A percentile compares a stretch with the other conserved stretches of the same genome.
phyloP scores from a whole-genome alignment of 2,888 invertebrate genomes.

The Athalia cordata region DNA sequence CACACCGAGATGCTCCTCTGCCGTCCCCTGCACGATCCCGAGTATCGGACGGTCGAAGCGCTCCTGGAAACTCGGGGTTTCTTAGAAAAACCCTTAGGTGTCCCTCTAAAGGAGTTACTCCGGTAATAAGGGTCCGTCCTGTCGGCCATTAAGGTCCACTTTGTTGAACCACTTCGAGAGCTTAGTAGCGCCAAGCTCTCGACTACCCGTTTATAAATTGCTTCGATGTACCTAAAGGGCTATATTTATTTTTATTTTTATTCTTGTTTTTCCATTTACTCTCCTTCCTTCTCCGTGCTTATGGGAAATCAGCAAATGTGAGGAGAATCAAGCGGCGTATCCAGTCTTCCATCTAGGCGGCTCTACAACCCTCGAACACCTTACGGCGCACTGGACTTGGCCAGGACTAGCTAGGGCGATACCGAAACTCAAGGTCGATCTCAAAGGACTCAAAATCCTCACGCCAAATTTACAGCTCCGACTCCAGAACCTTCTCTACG shows the following conservation, averaged over 20 bases:
- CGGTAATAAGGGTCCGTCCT: slow-evolving; percentile 73
- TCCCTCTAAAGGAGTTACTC: slow-evolving; percentile 76
- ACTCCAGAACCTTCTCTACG: slow-evolving; percentile 77
- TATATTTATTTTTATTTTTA: neutral
- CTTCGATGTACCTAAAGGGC: neutral
- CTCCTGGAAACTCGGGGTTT: slow-evolving; percentile 77
- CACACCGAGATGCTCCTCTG: slow-evolving; percentile 84
- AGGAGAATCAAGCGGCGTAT: slow-evolving; percentile 83
- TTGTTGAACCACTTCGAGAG: slow-evolving; percentile 21
- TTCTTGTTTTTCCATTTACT: slow-evolving; percentile 15
- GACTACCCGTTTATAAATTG: neutral
- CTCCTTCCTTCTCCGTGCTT: slow-evolving; percentile 16
- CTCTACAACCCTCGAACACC: slow-evolving; percentile 82
- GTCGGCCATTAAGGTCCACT: slow-evolving; percentile 28
- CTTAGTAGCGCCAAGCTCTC: neutral
- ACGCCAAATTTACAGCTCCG: slow-evolving; percentile 77
- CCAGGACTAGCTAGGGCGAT: slow-evolving; percentile 70
- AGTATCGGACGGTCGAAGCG: slow-evolving; percentile 79
- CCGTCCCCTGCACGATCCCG: slow-evolving; percentile 82
- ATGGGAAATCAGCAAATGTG: slow-evolving; percentile 78
- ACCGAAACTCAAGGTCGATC: slow-evolving; percentile 75
- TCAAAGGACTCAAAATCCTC: slow-evolving; percentile 77
- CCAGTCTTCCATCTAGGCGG: slow-evolving; percentile 83
- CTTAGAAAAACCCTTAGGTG: slow-evolving; percentile 72
- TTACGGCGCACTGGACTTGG: slow-evolving; percentile 81